These are phyloP conservation scores for Etheostoma nigrum DNA, from an alignment of 2,797 vertebrate genomes.

Conservation along the genomic window DNA sequence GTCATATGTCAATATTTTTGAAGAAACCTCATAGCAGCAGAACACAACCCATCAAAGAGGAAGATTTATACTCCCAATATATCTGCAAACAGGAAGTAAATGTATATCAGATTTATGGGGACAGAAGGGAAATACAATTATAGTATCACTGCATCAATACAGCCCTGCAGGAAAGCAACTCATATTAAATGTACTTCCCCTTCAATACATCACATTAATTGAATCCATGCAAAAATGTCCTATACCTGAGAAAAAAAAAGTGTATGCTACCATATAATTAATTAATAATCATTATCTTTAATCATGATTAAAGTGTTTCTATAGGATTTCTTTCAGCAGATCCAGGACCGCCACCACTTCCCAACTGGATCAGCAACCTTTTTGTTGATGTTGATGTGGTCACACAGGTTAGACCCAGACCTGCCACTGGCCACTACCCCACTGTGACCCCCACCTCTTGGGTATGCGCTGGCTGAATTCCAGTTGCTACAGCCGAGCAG, in stretches of 20 bases:
- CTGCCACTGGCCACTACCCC: no score
- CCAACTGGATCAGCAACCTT: no score
- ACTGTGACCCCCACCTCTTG: no score
- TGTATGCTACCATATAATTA: not conserved
- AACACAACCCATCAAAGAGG: constrained; percentile 24
- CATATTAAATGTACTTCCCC: constrained; percentile 20
- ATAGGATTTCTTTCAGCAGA: no score
- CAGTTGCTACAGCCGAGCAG: no score
- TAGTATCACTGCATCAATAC: constrained; percentile 12
- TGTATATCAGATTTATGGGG: constrained; percentile 58
- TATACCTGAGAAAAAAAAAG: constrained; percentile 2
- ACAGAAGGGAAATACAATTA: constrained; percentile 24
- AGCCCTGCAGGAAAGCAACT: constrained; percentile 19
- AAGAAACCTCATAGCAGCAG: constrained; percentile 42
- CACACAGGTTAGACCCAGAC: no score
- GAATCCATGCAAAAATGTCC: constrained; percentile 7
- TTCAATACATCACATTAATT: constrained; percentile 28
- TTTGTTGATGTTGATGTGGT: no score
- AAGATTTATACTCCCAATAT: constrained; percentile 52
- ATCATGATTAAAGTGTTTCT: no score
- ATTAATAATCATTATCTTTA: not conserved
- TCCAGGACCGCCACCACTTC: no score
- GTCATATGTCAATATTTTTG: constrained; percentile 24
- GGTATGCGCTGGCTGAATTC: no score
- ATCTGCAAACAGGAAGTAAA: constrained; percentile 45